Base-by-base conservation (phyloP, 2,888 invertebrate genomes). In the Octodonta nipae region DNA sequence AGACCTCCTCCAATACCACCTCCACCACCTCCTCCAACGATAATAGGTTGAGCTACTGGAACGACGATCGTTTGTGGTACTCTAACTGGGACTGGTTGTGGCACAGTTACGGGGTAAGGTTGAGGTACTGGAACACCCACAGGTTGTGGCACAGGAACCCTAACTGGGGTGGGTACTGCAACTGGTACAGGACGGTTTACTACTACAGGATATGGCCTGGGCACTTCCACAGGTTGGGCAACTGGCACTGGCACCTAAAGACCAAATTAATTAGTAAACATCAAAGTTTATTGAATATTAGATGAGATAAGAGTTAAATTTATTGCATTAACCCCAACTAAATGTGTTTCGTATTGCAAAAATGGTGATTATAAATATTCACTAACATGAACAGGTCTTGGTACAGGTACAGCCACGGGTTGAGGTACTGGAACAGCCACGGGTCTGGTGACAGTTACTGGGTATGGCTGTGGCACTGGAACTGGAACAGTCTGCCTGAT, bases 91-190 rank as follows among this genome's bases (percentile, higher is more conserved):
- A 67, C 63, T 0, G 70, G 69, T 34, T 70, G 69, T 11, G 70
- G 62, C 0, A 71, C 61, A 0, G 67, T 65, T 13, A 69, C 70
- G 4, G 70, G 66, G 33, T 67, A 66, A 1, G 72, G 70, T 34
- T 70, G 60, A 30, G 71, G 67, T 1, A 71, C 60, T 3, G 61
- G 59, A n/a, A 68, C 59, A 3, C 60, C 46, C 14, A 64, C 60
- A 0, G 66, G 61, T 26, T 63, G 56, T 1, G 64, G 60, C 4
- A 57, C 56, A 29, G 61, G 53, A 10, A 61, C 61, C 1, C 64
- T 67, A 1, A 70, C 66, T 0, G 66, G 64, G 0, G 67, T 60
- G 4, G 63, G 66, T n/a, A 56, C 50, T 22, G 54, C 47, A 8
- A 51, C 49, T 16, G 52, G 52, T 16, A 52, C 51, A 38, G 52